These are phyloP conservation scores for Abramis brama DNA, from an alignment of 2,113 vertebrate genomes.

Conservation along the genomic window DNA sequence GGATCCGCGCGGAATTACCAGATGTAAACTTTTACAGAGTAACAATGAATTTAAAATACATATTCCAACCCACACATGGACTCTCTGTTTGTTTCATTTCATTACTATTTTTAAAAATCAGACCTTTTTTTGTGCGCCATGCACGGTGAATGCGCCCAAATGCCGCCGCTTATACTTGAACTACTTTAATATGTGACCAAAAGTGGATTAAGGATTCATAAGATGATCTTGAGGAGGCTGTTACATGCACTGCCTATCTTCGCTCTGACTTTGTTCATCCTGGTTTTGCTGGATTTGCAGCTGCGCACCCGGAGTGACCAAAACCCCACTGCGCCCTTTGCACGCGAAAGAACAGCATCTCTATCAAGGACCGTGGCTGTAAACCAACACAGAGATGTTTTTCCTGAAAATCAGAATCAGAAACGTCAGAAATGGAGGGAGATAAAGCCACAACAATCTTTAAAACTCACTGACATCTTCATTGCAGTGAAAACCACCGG, in stretches of 20 bases:
- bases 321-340: background rate
- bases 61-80: background rate
- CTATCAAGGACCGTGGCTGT: background rate
- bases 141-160: background rate
- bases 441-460: background rate
- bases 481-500: slow-evolving; percentile 89
- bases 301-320: slow-evolving; percentile 55
- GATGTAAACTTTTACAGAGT: background rate
- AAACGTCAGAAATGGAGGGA: background rate
- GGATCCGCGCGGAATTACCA: background rate
- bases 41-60: background rate
- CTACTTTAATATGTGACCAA: background rate
- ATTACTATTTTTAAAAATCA: background rate
- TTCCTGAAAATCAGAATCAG: background rate
- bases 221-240: slow-evolving; percentile 44
- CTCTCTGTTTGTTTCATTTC: background rate
- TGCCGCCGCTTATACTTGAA: background rate
- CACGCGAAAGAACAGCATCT: background rate
- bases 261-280: slow-evolving; percentile 64
- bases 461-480: slow-evolving; percentile 80
- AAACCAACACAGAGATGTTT: background rate
- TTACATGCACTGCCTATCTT: slow-evolving; percentile 61
- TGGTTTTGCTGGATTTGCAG: slow-evolving; percentile 71
- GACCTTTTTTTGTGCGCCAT: background rate
- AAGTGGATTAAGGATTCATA: background rate